Percentiles rank a stretch among this genome's conserved stretches.
phyloP scores from a whole-genome alignment of 2,888 invertebrate genomes.

The Sialis fuliginosa region DNA sequence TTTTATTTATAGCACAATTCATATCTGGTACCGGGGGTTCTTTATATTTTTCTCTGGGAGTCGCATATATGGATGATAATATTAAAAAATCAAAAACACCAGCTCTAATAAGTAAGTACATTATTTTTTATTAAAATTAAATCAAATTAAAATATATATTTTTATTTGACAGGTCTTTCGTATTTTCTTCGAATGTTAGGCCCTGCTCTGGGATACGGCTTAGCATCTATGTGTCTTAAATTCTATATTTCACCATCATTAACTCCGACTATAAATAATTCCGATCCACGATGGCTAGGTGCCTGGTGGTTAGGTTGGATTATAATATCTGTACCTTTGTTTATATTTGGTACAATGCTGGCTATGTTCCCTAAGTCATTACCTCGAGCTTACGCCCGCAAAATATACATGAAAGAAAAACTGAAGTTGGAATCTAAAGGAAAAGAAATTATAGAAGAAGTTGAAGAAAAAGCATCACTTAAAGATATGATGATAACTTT shows the following conservation, averaged over 20 bases:
- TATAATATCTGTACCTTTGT: constrained; percentile 36
- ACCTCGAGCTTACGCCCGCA: constrained; percentile 42
- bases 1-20: constrained; percentile 48
- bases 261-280: constrained; percentile 42
- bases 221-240: constrained; percentile 45
- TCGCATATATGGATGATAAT: constrained; percentile 60
- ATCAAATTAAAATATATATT: background rate
- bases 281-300: constrained; percentile 61
- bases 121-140: background rate
- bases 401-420: constrained; percentile 16
- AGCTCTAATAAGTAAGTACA: constrained; percentile 41
- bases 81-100: constrained; percentile 56
- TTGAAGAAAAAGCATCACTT: constrained; percentile 25
- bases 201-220: constrained; percentile 46
- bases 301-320: constrained; percentile 74
- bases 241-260: constrained; percentile 45
- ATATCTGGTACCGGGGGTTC: constrained; percentile 54
- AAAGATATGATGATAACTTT: constrained; percentile 45
- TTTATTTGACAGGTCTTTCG: constrained; percentile 33
- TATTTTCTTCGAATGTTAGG: constrained; percentile 51
- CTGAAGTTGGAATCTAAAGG: constrained; percentile 7
- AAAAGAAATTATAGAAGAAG: constrained; percentile 12
- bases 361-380: constrained; percentile 51
- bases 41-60: constrained; percentile 48
- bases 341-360: constrained; percentile 39